Conservation (phyloP, 2,888 invertebrate genomes). For the Podotricha telesiphe region DNA sequence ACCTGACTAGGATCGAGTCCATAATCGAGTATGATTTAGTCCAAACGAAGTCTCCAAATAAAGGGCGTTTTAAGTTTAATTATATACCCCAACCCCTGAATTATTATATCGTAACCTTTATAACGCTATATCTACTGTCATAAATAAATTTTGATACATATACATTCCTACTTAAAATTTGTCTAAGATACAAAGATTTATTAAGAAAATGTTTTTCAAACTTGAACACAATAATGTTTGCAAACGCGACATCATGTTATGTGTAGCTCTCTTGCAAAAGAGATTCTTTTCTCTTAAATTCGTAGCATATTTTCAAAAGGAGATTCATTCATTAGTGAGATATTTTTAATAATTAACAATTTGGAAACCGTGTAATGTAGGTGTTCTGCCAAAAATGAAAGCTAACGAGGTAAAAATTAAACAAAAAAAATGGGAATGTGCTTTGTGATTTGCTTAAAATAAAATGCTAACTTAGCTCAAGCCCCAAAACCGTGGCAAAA, state of each 20-base stretch:
- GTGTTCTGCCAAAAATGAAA: conserved; percentile 4
- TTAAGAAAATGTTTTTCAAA: neutral
- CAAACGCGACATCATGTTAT: neutral
- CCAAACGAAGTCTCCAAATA: too few species aligned
- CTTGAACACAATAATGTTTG: neutral
- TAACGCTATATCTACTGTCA: too few species aligned
- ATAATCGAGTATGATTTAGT: too few species aligned
- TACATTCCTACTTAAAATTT: neutral
- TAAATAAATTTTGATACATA: neutral
- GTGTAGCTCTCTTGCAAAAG: neutral
- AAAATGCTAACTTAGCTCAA: neutral
- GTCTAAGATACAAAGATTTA: neutral
- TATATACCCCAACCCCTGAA: too few species aligned
- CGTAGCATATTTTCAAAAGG: neutral
- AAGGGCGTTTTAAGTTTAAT: too few species aligned
- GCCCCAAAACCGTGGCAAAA: neutral
- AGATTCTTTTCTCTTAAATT: conserved; percentile 4
- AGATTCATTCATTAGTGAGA: neutral
- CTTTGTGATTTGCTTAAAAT: conserved; percentile 15
- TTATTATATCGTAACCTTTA: too few species aligned
- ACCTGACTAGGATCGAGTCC: too few species aligned
- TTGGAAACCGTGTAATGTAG: conserved; percentile 3
- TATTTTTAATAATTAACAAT: conserved; percentile 9
- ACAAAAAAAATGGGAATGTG: conserved; percentile 16
- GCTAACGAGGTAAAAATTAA: conserved; percentile 21